Base-by-base conservation (phyloP, 2,113 vertebrate genomes). In the Leptocoma aspasia region DNA sequence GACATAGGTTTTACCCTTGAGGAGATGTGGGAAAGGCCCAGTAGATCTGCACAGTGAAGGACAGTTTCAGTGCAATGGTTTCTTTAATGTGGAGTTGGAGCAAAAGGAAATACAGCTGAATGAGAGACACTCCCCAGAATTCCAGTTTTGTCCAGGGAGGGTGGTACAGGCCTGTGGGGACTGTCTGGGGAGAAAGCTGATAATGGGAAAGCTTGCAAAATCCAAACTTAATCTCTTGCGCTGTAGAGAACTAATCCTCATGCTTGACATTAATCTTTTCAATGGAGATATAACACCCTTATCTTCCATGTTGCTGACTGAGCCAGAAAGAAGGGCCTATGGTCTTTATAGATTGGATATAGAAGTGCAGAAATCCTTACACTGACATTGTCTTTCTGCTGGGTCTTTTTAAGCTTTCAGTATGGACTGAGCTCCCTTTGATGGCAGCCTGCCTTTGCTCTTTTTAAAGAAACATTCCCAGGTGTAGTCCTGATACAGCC, bases 241-340 rank as follows among this genome's bases (percentile, higher is more conserved):
- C 91, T 60, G 82, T 54, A 85, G 71, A 86, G 83, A 92, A 96
- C 65, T 97, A 97, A 97, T 95, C 95, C 89, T 91, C 69, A 31
- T 15, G 24, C 90, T 82, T 96, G 91, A 89, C 94, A 73, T 81
- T 86, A 97, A 93, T 96, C 96, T 96, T 95, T 93, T 89, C 90
- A 82, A 65, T 84, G 47, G 56, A 79, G 71, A 95, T 73, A 80
- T 66, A 95, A 96, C 23, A 54, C 83, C 71, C 79, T 92, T 80
- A 70, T 81, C 73, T 97, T 96, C 96, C 79, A 68, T 37, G 60
- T 66, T 92, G 82, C 78, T 98, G 89, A 81, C 22, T 92, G 68
- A 94, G 85, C 53, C 53, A 95, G 92, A 92, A 97, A 96, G 92
- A 57, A 86, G 57, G 42, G 33, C n/a, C 49, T 57, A 3, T 77